A percentile compares a stretch with the other conserved stretches of the same genome.
Conservation (phyloP, 2,113 vertebrate species). For the Pseudonaja textilis region DNA sequence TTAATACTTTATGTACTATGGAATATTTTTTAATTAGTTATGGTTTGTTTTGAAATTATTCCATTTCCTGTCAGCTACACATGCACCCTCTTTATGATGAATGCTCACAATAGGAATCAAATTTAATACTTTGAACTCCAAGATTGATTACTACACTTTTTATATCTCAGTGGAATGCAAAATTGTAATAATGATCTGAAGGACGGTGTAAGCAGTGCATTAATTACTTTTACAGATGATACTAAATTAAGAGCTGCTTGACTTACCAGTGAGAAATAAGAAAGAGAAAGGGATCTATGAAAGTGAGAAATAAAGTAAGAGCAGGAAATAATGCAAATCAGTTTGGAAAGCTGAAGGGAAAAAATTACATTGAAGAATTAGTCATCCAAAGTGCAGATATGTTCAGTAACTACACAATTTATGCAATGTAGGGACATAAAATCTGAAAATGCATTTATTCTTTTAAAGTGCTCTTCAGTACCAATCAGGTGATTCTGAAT, state of each 20-base stretch:
- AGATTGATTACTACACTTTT: slow-evolving; percentile 33
- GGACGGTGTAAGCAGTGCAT: slow-evolving; percentile 26
- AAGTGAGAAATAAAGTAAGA: slow-evolving; percentile 21
- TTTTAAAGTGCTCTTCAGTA: not conserved
- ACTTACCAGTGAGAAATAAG: slow-evolving; percentile 25
- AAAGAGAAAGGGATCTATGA: slow-evolving; percentile 11
- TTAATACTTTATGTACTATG: not conserved
- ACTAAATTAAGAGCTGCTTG: slow-evolving; percentile 34
- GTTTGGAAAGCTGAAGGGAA: slow-evolving; percentile 1
- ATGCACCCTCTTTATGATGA: not conserved
- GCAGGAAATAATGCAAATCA: slow-evolving; percentile 19
- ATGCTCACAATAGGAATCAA: slow-evolving; percentile 24
- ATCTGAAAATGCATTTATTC: not conserved
- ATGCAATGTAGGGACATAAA: not conserved
- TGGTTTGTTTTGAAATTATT: not conserved
- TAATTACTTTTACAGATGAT: slow-evolving; percentile 39
- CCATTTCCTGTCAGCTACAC: not conserved
- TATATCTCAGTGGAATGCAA: slow-evolving; percentile 28
- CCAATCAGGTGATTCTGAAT: slow-evolving; percentile 6
- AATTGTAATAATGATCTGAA: slow-evolving; percentile 36
- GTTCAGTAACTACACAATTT: slow-evolving; percentile 20
- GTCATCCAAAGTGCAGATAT: slow-evolving; percentile 26
- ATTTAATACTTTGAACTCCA: slow-evolving; percentile 22
- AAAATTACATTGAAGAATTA: not conserved
- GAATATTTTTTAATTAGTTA: not conserved